Evolutionary conservation across 1,140 invertebrate genomes (phyloP), one percentile per base, ranked within the genome.

Genomic region (Drosophila ficusphila): DNA sequence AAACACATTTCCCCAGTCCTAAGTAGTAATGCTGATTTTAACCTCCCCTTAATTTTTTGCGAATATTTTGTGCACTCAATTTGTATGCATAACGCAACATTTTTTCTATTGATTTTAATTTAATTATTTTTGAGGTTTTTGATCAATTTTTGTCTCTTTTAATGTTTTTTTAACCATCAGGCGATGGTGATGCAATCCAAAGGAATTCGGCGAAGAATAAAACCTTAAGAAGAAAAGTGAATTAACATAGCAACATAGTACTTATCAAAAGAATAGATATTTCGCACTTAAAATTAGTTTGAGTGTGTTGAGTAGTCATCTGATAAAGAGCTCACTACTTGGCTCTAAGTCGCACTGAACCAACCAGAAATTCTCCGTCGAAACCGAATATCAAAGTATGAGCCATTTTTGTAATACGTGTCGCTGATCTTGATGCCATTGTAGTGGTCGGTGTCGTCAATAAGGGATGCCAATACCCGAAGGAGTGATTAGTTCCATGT

Each of bases 401-500:
- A 74, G 79, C 70, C 75, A 81, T 58, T 33, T 47, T 56, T 51
- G 57, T 74, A 51, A 47, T 56, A 70, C 51, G 56, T 75, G 76
- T 69, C 49, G 60, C 48, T 64, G 47, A 60, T 52, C 19, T 38
- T 60, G 51, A 62, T 75, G 64, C 62, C 29, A 18, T 58, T 67
- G 42, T 65, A 46, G 67, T 51, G 23, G 36, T 44, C 52, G 44
- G 18, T 27, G 23, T 71, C 42, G 49, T 38, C 47, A 29, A 48
- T 53, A 67, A 68, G 54, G 58, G 78, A 62, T 54, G 82, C 82
- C 82, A 88, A 88, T 88, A 88, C 62, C 70, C 77, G 34, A 88
- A 82, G 79, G 88, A 89, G 88, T 89, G 82, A 89, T 89, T 89
- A n/a, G n/a, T n/a, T n/a, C n/a, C n/a, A n/a, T n/a, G n/a, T n/a